phyloP scores from a whole-genome alignment of 2,888 invertebrate genomes.

The Synanthedon tipuliformis region DNA sequence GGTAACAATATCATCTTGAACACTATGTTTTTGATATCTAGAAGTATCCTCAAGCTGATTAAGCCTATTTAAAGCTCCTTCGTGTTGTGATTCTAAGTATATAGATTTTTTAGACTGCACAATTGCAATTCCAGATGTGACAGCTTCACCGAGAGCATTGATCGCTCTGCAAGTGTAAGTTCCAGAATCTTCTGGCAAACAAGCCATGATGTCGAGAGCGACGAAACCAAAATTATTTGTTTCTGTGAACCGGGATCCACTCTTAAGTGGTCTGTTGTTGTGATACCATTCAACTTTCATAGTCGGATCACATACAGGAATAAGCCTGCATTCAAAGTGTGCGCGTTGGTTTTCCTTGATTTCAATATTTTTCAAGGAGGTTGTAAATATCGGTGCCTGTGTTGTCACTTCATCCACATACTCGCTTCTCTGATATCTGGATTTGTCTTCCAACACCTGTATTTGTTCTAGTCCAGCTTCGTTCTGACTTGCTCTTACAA shows the following conservation, averaged over 20 bases:
- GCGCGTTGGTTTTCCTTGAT: constrained; percentile 95
- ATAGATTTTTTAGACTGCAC: constrained; percentile 89
- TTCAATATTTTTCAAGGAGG: constrained; percentile 90
- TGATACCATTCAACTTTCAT: constrained; percentile 97
- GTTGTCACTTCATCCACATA: constrained; percentile 84
- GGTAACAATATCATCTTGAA: constrained; percentile 81
- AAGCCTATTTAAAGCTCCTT: constrained; percentile 83
- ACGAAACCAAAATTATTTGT: constrained; percentile 98
- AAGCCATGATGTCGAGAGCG: constrained; percentile 94
- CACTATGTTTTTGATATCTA: constrained; percentile 78
- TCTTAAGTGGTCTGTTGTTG: constrained; percentile 89
- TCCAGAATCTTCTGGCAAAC: constrained; percentile 96
- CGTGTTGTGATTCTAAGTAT: constrained; percentile 88
- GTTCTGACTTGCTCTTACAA: constrained; percentile 87
- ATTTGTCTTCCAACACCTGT: constrained; percentile 87
- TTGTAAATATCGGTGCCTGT: constrained; percentile 93
- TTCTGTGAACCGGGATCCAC: constrained; percentile 94
- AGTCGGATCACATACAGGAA: constrained; percentile 92
- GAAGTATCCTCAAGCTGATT: constrained; percentile 85
- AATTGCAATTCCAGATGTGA: constrained; percentile 88
- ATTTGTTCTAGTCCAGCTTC: constrained; percentile 90
- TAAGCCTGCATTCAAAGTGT: constrained; percentile 93
- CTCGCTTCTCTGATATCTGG: constrained; percentile 80
- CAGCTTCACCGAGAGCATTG: constrained; percentile 92
- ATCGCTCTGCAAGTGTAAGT: constrained; percentile 94